Base-by-base conservation (phyloP, 2,113 vertebrate species). In the Tragelaphus buxtoni region DNA sequence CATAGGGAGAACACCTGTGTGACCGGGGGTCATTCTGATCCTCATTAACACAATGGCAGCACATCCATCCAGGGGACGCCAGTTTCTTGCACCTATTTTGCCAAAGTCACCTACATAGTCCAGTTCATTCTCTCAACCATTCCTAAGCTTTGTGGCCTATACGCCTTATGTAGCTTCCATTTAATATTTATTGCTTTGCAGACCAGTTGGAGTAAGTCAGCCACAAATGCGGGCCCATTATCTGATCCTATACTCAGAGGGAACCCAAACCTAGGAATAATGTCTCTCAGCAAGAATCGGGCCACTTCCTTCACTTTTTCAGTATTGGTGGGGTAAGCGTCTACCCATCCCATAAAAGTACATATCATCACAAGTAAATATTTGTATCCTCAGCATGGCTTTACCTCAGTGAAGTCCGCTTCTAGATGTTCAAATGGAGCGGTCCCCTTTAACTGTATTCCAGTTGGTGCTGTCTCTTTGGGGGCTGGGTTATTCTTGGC, bases 41-140 rank as follows among this genome's bases (percentile, higher is more conserved):
- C 65, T 69, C n/a, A 22, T 69, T 69, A 69, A 69, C 65, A 69
- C 63, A 35, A 11, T 3, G 63, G 18, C 63, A 69, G n/a, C 63
- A 69, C 1, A 0, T 69, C 65, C 65, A 22, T 39, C 18, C n/a
- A 22, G n/a, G 65, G 9, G n/a, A n/a, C 0, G 1, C n/a, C n/a
- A 39, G 65, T 22, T 69, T 22, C n/a, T 39, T 39, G n/a, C 65
- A 39, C 2, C n/a, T 39, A 11, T 72, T 39, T 72, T 39, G 35
- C 35, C 18, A 72, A 72, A 72, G 65, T 39, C 65, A 12, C 65
- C 18, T 24, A 24, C 35, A 72, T 72, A 9, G 65, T 24, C 20
- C 65, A 72, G 18, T 39, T 72, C 18, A 72, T 39, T 39, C 65
- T 69, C n/a, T 39, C 18, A 39, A 72, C 65, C 65, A 24, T 12